Base-by-base conservation (phyloP, 1,140 invertebrate species). In the Drosophila nebulosa region DNA sequence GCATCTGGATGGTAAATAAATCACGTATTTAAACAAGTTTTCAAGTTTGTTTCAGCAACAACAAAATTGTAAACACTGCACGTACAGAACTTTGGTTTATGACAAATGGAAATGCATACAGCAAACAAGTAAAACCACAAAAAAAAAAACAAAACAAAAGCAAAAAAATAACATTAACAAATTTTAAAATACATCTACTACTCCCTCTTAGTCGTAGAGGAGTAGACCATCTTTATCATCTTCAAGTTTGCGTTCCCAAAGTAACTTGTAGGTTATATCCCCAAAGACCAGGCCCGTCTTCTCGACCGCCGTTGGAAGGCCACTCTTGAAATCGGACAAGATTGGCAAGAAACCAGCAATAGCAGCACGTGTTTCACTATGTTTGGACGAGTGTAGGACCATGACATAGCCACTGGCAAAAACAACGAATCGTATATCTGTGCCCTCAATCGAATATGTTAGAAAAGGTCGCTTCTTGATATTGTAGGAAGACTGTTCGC, bases 21-120 rank as follows among this genome's bases (percentile, higher is more conserved):
- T 86, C 81, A 86, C 81, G 78, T 86, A 88, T 86, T 88, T 86
- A 86, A 86, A 78, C 81, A 88, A 86, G 78, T 86, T 88, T 64
- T 59, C 83, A 84, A 85, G 67, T 81, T 85, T 61, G n/a, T n/a
- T n/a, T n/a, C n/a, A 55, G 24, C 14, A 57, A 46, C 39, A 46
- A 18, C 39, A 46, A 46, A 51, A 86, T 60, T 81, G 78, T 69
- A 86, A 86, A 88, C 81, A 86, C 46, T 79, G 70, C 81, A 86
- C 81, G 81, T 86, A 70, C 70, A 74, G 67, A 81, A 88, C 83
- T 86, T 86, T 88, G 81, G 66, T 81, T 83, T 86, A 86, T 86
- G 81, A 86, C 83, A 86, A 86, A 86, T 86, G 83, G 66, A 51
- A 69, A 65, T 79, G 62, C 51, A 46, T 39, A 39, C 27, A 24